These are phyloP conservation scores for Hirtodrosophila trivittata DNA, from an alignment of 2,888 invertebrate species.

Conservation along the genomic window DNA sequence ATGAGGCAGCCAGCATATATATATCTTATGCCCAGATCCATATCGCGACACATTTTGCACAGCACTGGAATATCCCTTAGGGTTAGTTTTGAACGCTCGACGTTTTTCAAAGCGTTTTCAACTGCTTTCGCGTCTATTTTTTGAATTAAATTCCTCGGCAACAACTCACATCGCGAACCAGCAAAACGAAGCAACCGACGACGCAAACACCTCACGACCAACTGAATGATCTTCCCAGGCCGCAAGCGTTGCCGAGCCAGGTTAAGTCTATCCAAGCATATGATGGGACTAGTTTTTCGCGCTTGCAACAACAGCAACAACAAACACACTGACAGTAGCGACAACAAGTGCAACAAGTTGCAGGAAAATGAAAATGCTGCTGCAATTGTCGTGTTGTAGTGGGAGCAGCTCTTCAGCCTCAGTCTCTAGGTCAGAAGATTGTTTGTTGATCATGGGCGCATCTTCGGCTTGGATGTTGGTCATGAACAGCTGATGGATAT, in stretches of 20 bases:
- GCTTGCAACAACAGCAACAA: slow-evolving; percentile 28
- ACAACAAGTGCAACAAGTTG: slow-evolving; percentile 45
- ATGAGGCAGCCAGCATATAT: slow-evolving; percentile 16
- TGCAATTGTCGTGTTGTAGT: not conserved
- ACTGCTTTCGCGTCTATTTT: slow-evolving; percentile 5
- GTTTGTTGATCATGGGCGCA: not conserved
- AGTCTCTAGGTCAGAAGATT: not conserved
- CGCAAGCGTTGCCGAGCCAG: slow-evolving; percentile 34
- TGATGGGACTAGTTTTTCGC: slow-evolving; percentile 66
- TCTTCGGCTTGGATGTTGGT: not conserved
- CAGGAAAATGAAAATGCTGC: slow-evolving; percentile 42
- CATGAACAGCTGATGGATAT: slow-evolving; percentile 17
- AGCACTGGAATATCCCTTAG: slow-evolving; percentile 6
- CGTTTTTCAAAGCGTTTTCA: slow-evolving; percentile 20
- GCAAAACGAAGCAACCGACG: slow-evolving; percentile 65
- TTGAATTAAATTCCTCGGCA: not conserved
- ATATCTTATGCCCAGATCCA: slow-evolving; percentile 14
- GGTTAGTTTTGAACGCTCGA: not conserved
- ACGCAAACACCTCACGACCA: slow-evolving; percentile 74
- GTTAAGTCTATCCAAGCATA: slow-evolving; percentile 24
- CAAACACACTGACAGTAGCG: slow-evolving; percentile 36
- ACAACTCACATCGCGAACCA: slow-evolving; percentile 49
- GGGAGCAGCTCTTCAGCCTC: slow-evolving; percentile 2
- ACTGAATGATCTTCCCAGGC: slow-evolving; percentile 66
- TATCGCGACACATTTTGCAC: slow-evolving; percentile 25